Conservation (phyloP, 1,140 invertebrate species). For the Pachyrhynchus sulphureomaculatus region DNA sequence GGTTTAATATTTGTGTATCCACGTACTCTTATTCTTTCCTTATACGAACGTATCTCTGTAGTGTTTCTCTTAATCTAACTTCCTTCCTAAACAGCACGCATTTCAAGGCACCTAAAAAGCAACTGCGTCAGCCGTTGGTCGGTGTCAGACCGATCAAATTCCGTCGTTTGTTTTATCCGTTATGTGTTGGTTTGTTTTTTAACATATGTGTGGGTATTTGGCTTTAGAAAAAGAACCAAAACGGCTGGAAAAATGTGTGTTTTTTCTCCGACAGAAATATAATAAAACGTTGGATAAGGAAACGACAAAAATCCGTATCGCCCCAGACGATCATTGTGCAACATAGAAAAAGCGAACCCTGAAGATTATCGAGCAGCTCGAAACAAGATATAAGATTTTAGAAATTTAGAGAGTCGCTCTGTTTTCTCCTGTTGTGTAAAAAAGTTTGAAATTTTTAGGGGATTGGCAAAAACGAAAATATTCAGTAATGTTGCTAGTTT, state of each 20-base stretch:
- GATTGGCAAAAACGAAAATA: no score
- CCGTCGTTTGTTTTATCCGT: background rate
- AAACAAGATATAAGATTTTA: background rate
- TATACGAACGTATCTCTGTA: no score
- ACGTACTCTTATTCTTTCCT: no score
- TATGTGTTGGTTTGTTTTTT: background rate
- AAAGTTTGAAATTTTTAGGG: no score
- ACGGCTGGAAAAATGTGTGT: slow-evolving; percentile 7
- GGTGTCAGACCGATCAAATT: no score
- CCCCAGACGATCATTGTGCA: slow-evolving; percentile 21
- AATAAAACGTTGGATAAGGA: slow-evolving; percentile 10
- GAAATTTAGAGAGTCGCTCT: background rate
- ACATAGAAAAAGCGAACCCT: slow-evolving; percentile 3
- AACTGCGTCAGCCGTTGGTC: no score
- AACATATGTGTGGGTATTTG: background rate
- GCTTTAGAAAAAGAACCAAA: background rate
- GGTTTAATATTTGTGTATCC: no score
- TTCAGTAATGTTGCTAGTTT: no score
- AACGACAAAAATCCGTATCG: slow-evolving; percentile 10
- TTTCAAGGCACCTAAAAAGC: no score
- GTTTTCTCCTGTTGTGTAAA: background rate
- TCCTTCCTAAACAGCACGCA: no score
- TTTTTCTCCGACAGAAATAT: slow-evolving; percentile 21
- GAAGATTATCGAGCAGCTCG: background rate
- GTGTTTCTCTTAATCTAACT: no score